phyloP scores from a whole-genome alignment of 2,113 vertebrate species.

The Lagopus leucura region DNA sequence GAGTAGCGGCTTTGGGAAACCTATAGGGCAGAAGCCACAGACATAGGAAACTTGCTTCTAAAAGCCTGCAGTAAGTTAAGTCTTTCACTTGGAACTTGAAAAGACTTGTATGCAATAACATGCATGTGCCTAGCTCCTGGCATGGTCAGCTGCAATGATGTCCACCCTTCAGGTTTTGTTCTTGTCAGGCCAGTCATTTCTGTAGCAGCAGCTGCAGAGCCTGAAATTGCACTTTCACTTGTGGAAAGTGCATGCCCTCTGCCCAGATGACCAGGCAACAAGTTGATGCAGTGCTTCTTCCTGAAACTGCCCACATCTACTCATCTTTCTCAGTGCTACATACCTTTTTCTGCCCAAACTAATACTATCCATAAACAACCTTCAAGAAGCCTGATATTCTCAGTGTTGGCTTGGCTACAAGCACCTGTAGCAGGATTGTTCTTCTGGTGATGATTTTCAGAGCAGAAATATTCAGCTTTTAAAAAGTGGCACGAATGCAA shows the following conservation, averaged over 20 bases:
- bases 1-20: neutral
- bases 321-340: neutral
- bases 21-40: neutral
- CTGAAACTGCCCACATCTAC: neutral
- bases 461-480: neutral
- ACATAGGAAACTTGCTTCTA: neutral
- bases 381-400: neutral
- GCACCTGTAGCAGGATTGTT: neutral
- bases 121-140: neutral
- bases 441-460: neutral
- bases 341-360: neutral
- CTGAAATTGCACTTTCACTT: neutral
- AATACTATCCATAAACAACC: too few species aligned
- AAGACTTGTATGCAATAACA: rapidly evolving
- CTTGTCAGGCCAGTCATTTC: neutral
- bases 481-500: neutral
- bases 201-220: neutral
- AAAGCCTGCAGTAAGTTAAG: neutral
- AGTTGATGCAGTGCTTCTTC: neutral
- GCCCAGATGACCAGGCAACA: rapidly evolving
- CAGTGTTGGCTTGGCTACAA: rapidly evolving
- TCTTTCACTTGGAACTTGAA: neutral
- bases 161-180: neutral
- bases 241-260: too few species aligned
- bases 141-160: neutral